phyloP scores from a whole-genome alignment of 2,888 invertebrate species.

The Eudemis profundana region DNA sequence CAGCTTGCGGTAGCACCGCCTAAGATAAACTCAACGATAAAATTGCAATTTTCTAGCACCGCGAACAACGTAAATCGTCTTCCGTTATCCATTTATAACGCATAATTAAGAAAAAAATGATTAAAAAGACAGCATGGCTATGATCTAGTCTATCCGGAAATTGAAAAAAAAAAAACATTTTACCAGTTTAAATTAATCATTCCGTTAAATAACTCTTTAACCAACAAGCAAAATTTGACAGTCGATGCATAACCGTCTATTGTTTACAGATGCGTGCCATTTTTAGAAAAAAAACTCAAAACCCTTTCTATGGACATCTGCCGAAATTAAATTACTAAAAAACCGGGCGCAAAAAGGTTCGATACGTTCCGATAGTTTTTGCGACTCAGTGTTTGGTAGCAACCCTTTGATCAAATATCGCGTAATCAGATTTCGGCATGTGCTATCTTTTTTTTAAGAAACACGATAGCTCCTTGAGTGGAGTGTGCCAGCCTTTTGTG shows the following conservation, averaged over 20 bases:
- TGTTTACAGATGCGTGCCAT: constrained; percentile 75
- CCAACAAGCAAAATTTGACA: constrained; percentile 75
- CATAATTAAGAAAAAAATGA: constrained; percentile 35
- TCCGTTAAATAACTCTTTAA: constrained; percentile 67
- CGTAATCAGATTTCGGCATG: constrained; percentile 85
- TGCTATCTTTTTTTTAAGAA: constrained; percentile 79
- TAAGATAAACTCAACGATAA: constrained; percentile 27
- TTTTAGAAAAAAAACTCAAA: constrained; percentile 75
- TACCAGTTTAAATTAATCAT: constrained; percentile 60
- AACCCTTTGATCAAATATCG: constrained; percentile 82
- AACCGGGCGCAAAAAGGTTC: constrained; percentile 75
- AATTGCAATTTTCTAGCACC: constrained; percentile 37
- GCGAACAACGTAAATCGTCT: constrained; percentile 50
- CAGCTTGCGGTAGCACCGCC: background rate
- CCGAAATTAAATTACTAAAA: constrained; percentile 84
- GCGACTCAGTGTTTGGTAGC: constrained; percentile 71
- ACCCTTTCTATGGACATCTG: constrained; percentile 84
- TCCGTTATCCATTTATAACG: constrained; percentile 50
- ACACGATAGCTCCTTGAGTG: constrained; percentile 78
- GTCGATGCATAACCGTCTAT: constrained; percentile 77
- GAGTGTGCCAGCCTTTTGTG: constrained; percentile 79
- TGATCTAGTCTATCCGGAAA: constrained; percentile 23
- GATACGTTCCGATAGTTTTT: constrained; percentile 68
- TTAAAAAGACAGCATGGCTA: background rate
- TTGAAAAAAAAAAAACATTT: constrained; percentile 53